Percentiles rank a stretch among this genome's conserved stretches.
phyloP scores from a whole-genome alignment of 2,888 invertebrate genomes.

The Pyrrhia umbra region DNA sequence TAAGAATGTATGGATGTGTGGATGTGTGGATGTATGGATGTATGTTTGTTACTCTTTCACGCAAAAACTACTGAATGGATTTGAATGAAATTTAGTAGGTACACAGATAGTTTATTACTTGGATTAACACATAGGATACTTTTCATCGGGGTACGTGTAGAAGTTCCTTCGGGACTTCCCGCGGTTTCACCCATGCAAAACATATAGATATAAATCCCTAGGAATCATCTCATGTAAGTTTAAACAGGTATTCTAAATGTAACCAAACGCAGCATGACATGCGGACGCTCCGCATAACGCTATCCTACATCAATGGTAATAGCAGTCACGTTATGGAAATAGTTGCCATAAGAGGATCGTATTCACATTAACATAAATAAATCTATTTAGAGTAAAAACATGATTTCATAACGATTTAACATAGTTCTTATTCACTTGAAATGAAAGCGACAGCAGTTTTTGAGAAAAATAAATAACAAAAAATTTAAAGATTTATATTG shows the following conservation, averaged over 20 bases:
- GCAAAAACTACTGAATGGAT: too few relatives aligned
- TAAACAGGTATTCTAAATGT: conserved; percentile 6
- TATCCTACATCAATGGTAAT: conserved; percentile 11
- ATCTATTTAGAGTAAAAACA: neutral
- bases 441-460: neutral
- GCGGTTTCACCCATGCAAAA: neutral
- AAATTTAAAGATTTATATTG: neutral
- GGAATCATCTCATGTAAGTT: too few relatives aligned
- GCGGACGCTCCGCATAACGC: conserved; percentile 18
- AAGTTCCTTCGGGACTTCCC: too few relatives aligned
- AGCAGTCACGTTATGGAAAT: conserved; percentile 12
- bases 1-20: too few relatives aligned
- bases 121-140: too few relatives aligned
- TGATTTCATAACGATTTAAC: neutral
- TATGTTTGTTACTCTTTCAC: too few relatives aligned
- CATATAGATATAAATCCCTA: neutral
- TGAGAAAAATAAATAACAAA: neutral
- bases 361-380: neutral
- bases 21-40: too few relatives aligned
- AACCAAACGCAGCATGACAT: neutral
- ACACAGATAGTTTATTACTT: too few relatives aligned
- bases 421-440: neutral
- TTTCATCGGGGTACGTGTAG: too few relatives aligned
- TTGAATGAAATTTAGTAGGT: too few relatives aligned
- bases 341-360: neutral